Evolutionary conservation across 2,797 vertebrate genomes (phyloP).

Genomic region (Dendrocincla fuliginosa): DNA sequence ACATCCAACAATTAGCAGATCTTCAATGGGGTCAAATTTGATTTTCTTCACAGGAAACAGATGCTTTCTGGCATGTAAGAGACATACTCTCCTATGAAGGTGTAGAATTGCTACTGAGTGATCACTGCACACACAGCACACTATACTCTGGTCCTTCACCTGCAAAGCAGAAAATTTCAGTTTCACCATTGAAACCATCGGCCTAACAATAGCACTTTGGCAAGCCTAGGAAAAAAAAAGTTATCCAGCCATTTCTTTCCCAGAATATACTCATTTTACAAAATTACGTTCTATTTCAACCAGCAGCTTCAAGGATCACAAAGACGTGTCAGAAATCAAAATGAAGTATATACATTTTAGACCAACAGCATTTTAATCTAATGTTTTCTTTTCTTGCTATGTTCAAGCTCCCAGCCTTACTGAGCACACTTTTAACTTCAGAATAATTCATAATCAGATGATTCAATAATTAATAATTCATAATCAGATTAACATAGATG

Average conservation of each 20-base stretch:
- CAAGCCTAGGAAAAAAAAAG: neutral
- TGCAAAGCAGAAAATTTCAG: constrained; percentile 26
- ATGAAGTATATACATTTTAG: neutral
- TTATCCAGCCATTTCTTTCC: neutral
- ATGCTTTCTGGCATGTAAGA: constrained; percentile 79
- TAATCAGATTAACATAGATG: neutral
- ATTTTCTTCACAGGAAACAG: constrained; percentile 78
- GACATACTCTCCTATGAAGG: constrained; percentile 68
- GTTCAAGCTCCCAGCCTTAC: neutral
- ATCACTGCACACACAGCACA: constrained; percentile 78
- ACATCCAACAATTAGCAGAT: constrained; percentile 79
- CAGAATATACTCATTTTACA: neutral
- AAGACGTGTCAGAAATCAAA: neutral
- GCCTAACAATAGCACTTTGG: neutral
- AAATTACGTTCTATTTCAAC: neutral
- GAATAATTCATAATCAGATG: neutral
- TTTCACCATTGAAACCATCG: neutral
- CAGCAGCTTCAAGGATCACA: neutral
- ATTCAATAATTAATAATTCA: neutral
- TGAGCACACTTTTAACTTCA: neutral
- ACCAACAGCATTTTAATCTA: neutral
- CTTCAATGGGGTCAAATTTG: constrained; percentile 75
- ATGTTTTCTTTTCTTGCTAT: neutral
- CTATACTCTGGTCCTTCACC: constrained; percentile 63
- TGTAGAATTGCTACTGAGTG: constrained; percentile 78